These are phyloP conservation scores for Eira barbara DNA, from an alignment of 2,113 vertebrate genomes.

Conservation along the genomic window DNA sequence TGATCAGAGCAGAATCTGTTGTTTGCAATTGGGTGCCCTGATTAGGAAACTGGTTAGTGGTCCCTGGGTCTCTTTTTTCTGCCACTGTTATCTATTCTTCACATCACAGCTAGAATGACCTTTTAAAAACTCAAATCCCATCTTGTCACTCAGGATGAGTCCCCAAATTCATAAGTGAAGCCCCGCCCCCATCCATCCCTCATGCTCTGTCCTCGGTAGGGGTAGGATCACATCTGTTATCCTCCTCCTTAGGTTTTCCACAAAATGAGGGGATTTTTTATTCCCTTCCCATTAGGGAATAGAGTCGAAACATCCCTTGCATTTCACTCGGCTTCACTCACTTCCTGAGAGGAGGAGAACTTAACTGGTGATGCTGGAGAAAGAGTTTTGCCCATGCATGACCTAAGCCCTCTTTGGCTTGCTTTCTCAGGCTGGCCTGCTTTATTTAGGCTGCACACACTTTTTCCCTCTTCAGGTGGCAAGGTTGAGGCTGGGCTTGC, in stretches of 20 bases:
- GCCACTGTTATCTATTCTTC: not conserved
- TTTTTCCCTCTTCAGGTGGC: not conserved
- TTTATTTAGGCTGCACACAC: not conserved
- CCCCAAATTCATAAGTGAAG: not conserved
- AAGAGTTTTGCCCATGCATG: not conserved
- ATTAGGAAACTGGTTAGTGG: no score
- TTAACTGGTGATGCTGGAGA: not conserved
- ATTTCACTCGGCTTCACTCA: not conserved
- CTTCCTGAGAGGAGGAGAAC: not conserved
- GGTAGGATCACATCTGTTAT: no score
- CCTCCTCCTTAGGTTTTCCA: not conserved
- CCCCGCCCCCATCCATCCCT: not conserved
- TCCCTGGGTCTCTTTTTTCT: not conserved
- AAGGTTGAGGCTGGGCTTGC: not conserved
- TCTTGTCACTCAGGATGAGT: not conserved
- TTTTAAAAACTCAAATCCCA: not conserved
- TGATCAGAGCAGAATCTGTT: not conserved
- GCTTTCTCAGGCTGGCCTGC: not conserved
- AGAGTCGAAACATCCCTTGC: not conserved
- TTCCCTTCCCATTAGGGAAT: not conserved
- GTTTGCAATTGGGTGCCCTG: not conserved
- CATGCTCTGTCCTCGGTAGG: not conserved
- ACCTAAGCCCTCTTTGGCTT: not conserved
- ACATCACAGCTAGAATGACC: not conserved
- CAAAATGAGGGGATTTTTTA: not conserved